Evolutionary conservation across 2,888 invertebrate genomes (phyloP), one percentile per base, ranked within the genome.

Genomic region (Luperina testacea): DNA sequence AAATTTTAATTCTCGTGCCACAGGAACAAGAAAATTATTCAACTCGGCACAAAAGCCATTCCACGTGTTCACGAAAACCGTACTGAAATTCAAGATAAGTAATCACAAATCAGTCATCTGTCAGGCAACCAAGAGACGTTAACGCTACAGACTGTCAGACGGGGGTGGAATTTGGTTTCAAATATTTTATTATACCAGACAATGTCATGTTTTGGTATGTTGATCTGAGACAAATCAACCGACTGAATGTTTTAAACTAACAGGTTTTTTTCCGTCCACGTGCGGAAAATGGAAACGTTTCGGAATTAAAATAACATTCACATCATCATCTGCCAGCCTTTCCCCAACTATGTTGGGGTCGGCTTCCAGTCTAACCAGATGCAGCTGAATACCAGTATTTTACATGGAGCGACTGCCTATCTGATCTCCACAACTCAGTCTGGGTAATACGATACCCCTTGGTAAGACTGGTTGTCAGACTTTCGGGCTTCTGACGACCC

Each of bases 171-270:
- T 45, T 65, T 15, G 15, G 38, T 48, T 70, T 59, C 38, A 71
- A 71, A 81, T 71, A 67, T 78, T 78, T 77, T 45, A 80, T 59
- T 20, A 24, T 20, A 75, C 20, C 15, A 57, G 27, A 70, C 11
- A 45, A 42, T 32, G 5, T 32, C 32, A 32, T 32, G 32, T 32
- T 32, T 32, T 32, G 32, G 32, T 32, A 42, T 59, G 42, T 51
- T 65, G 63, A 53, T 64, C 38, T 42, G 1, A 78, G 61, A 57
- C n/a, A 61, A 27, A 77, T 65, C 51, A 27, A 65, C 27, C 27
- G 65, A 78, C 45, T 70, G 42, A 81, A 77, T 78, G 17, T 67
- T 80, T 76, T 20, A 69, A 75, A 69, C 8, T 48, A n/a, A 61
- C 51, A 45, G 17, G 24, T 59, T 13, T 65, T 51, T 64, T 48